Percentiles rank a stretch among this genome's conserved stretches.
These are phyloP conservation scores for Yponomeuta sedellus DNA, from an alignment of 2,888 invertebrate genomes.

Conservation along the genomic window DNA sequence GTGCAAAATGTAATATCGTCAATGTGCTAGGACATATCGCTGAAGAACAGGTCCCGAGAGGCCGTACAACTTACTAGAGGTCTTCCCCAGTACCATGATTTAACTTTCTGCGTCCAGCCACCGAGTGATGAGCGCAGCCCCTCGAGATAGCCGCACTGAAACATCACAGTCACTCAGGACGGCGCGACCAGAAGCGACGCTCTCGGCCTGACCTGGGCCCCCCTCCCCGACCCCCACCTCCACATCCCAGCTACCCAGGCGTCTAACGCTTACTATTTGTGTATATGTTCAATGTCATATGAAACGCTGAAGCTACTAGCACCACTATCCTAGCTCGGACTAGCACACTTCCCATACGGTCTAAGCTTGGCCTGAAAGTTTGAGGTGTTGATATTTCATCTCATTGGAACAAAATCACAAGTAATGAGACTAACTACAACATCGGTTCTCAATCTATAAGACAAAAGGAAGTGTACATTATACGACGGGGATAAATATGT, in stretches of 20 bases:
- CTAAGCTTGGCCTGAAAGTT: not conserved
- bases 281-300: constrained; percentile 12
- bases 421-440: constrained; percentile 8
- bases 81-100: constrained; percentile 98
- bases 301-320: constrained; percentile 15
- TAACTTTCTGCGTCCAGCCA: constrained; percentile 97
- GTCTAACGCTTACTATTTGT: not conserved
- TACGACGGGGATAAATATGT: constrained; percentile 6
- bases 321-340: constrained; percentile 9
- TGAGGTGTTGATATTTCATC: constrained; percentile 9
- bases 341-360: constrained; percentile 2
- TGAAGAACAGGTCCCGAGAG: constrained; percentile 59
- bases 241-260: constrained; percentile 14
- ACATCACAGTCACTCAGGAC: constrained; percentile 76
- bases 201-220: constrained; percentile 17
- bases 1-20: constrained; percentile 68
- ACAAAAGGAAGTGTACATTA: not conserved
- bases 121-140: constrained; percentile 96
- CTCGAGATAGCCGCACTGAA: constrained; percentile 94
- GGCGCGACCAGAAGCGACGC: constrained; percentile 39
- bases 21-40: constrained; percentile 71
- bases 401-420: not conserved
- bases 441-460: constrained; percentile 6
- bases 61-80: constrained; percentile 91
- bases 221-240: constrained; percentile 10